phyloP scores from a whole-genome alignment of 2,113 vertebrate genomes.

The Dermatemys mawii region DNA sequence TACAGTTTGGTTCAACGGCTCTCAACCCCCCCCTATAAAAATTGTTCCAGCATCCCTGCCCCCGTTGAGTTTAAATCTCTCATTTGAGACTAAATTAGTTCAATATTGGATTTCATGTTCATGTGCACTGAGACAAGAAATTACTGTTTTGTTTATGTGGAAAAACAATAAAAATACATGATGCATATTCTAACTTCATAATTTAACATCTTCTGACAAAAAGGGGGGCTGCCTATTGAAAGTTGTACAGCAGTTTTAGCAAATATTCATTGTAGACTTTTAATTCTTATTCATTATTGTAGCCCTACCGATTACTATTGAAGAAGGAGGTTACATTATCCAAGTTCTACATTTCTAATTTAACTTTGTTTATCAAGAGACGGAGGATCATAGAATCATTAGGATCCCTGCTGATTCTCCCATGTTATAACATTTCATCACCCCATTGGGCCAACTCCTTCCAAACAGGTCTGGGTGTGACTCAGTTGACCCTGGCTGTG shows the following conservation, averaged over 20 bases:
- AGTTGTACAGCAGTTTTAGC: not conserved
- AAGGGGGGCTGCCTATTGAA: not conserved
- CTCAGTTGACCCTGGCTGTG: not conserved
- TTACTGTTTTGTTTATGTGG: not conserved
- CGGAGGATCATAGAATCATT: not conserved
- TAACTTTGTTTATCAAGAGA: fast-evolving
- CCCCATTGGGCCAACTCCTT: not conserved
- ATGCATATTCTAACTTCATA: constrained; percentile 22
- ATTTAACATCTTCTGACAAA: constrained; percentile 3
- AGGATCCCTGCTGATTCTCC: not conserved
- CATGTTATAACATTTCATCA: not conserved
- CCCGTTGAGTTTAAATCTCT: not conserved
- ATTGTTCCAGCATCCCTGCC: not conserved
- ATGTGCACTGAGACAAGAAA: constrained; percentile 7
- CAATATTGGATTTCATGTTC: not conserved
- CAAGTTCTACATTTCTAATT: not conserved
- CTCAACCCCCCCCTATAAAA: too few species aligned
- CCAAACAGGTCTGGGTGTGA: not conserved
- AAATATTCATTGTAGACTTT: constrained; percentile 11
- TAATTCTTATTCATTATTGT: not conserved
- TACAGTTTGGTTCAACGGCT: too few species aligned
- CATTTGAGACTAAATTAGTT: constrained; percentile 2
- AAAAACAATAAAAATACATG: not conserved
- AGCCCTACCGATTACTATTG: not conserved
- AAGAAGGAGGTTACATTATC: not conserved